phyloP scores from a whole-genome alignment of 2,888 invertebrate genomes.

The Oasisia sp. region DNA sequence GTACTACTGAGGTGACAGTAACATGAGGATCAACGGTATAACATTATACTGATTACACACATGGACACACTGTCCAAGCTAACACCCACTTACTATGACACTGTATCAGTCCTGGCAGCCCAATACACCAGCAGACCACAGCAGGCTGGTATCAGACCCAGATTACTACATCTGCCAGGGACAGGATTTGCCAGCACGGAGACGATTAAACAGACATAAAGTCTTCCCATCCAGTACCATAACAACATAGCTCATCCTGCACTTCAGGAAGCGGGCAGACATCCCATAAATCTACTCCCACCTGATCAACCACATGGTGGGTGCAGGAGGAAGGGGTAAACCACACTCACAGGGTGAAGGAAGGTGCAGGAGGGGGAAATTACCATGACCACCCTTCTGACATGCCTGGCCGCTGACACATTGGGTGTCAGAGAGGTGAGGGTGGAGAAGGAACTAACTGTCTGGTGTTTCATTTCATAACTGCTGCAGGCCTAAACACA shows the following conservation, averaged over 20 bases:
- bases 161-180: not conserved
- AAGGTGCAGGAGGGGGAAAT: not conserved
- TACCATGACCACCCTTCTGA: not conserved
- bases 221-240: not conserved
- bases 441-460: not conserved
- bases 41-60: too few relatives aligned
- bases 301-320: not conserved
- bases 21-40: too few relatives aligned
- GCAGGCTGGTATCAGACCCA: not conserved
- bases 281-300: not conserved
- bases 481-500: not conserved
- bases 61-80: not conserved
- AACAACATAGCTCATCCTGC: not conserved
- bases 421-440: not conserved
- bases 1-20: too few relatives aligned
- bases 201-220: not conserved
- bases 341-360: not conserved
- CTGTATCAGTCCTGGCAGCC: not conserved
- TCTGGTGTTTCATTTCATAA: not conserved
- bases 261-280: not conserved
- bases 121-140: not conserved
- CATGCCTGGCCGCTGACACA: not conserved
- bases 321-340: not conserved
- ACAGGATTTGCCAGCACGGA: not conserved
- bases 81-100: not conserved